A percentile compares a stretch with the other conserved stretches of the same genome.
Evolutionary conservation across 2,113 vertebrate genomes (phyloP).

Genomic region (Aphelocoma coerulescens): DNA sequence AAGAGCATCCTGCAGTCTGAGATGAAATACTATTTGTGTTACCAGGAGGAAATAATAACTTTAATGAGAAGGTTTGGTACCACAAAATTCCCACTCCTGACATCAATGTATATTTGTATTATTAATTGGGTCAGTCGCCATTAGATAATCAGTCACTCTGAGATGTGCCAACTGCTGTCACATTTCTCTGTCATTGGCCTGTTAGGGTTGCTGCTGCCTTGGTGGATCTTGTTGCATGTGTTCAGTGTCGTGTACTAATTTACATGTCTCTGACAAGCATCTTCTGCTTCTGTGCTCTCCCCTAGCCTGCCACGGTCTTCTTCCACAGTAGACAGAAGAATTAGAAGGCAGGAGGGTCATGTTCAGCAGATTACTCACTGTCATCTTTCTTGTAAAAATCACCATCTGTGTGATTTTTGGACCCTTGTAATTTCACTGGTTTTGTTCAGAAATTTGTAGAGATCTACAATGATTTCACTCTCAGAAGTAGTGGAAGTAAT

Average conservation of each 20-base stretch:
- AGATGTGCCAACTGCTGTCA: background rate
- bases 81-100: background rate
- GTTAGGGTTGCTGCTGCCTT: background rate
- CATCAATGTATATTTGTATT: background rate
- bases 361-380: background rate
- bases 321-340: constrained; percentile 32
- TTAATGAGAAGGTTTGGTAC: background rate
- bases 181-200: background rate
- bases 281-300: constrained; percentile 46
- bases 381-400: background rate
- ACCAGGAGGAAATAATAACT: background rate
- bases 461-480: background rate
- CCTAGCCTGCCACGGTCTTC: constrained; percentile 42
- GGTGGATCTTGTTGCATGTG: constrained; percentile 37
- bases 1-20: background rate
- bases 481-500: background rate
- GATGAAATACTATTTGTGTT: background rate
- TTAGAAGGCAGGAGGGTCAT: constrained; percentile 28
- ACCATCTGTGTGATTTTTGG: background rate
- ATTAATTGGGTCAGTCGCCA: background rate
- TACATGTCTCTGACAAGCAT: constrained; percentile 23
- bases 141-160: background rate
- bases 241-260: constrained; percentile 44
- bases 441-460: background rate
- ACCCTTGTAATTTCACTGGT: background rate